Evolutionary conservation across 2,888 invertebrate species (phyloP).

Genomic region (Barypeithes pellucidus): DNA sequence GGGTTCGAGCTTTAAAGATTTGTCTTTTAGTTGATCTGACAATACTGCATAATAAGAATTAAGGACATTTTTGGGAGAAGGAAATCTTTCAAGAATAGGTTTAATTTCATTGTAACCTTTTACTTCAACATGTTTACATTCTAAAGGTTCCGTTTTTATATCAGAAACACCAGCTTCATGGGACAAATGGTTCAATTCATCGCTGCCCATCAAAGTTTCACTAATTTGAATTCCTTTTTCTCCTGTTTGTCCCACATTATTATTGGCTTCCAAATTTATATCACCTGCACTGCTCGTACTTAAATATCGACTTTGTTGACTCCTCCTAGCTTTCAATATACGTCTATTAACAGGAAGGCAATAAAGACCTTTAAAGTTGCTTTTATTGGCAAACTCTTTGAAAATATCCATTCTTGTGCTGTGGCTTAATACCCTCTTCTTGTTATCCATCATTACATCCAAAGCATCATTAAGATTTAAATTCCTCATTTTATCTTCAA

Average conservation of each 20-base stretch:
- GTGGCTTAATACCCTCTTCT: background rate
- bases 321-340: background rate
- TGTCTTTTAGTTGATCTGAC: constrained; percentile 68
- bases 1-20: constrained; percentile 65
- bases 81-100: constrained; percentile 67
- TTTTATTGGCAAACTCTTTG: background rate
- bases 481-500: background rate
- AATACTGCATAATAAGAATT: constrained; percentile 71
- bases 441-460: background rate
- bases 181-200: background rate
- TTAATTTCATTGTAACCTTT: constrained; percentile 22
- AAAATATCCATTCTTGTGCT: background rate
- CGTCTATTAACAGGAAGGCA: background rate
- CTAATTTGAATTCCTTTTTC: background rate
- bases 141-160: constrained; percentile 16
- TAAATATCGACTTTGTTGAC: background rate
- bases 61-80: constrained; percentile 71
- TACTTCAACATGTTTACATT: constrained; percentile 31
- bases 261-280: too few relatives aligned
- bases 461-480: background rate
- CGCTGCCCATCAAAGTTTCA: background rate
- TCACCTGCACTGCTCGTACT: too few relatives aligned
- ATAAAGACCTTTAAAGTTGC: background rate
- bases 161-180: background rate
- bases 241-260: too few relatives aligned